These are phyloP conservation scores for Ammodytes dubius DNA, from an alignment of 2,113 vertebrate species.

Conservation along the genomic window DNA sequence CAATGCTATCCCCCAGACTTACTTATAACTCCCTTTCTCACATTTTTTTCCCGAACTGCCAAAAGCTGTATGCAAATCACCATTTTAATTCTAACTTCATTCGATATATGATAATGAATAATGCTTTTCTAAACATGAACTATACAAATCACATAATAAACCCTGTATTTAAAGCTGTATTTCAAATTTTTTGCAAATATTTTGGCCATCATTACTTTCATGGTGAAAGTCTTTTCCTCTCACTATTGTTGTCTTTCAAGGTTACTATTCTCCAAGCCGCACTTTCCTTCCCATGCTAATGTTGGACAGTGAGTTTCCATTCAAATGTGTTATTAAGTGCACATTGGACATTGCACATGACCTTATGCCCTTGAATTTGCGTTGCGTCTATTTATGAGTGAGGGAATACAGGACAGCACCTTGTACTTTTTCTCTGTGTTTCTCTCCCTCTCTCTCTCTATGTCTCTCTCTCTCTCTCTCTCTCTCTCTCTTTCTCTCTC, in stretches of 20 bases:
- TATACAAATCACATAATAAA: not conserved
- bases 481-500: slow-evolving; percentile 45
- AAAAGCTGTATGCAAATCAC: not conserved
- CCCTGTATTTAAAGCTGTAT: not conserved
- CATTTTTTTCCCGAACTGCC: not conserved
- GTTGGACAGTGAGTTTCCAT: not conserved
- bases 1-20: slow-evolving; percentile 25
- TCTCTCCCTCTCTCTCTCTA: slow-evolving; percentile 15
- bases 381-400: not conserved
- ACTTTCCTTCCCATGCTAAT: not conserved
- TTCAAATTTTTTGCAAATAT: not conserved
- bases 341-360: not conserved
- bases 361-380: slow-evolving; percentile 1
- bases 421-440: not conserved
- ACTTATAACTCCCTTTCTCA: not conserved
- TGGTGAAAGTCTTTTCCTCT: no score
- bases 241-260: not conserved
- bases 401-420: slow-evolving; percentile 4
- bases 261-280: not conserved
- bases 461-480: slow-evolving; percentile 17
- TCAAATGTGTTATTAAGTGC: not conserved
- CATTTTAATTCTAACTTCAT: not conserved
- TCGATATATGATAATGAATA: not conserved
- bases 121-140: not conserved
- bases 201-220: no score